Evolutionary conservation across 2,113 vertebrate species (phyloP), one percentile per base, ranked within the genome.

Genomic region (Callospermophilus lateralis): DNA sequence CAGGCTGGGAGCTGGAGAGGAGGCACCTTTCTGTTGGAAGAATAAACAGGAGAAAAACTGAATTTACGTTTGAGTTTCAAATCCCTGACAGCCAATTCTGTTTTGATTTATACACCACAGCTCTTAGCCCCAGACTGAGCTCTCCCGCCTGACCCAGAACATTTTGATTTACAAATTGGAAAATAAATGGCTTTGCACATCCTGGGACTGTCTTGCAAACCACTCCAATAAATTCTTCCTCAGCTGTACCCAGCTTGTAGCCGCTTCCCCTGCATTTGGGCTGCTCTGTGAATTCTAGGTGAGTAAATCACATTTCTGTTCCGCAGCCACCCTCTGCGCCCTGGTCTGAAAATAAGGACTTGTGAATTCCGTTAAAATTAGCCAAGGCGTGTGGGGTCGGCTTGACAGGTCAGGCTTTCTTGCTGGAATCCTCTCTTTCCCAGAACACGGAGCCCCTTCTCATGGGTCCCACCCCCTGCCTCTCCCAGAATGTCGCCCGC

Each of bases 131-230:
- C 79, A 1, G 32, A 92, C 76, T 95, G 68, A 73, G 84, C 45
- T 94, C 45, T 85, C 34, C 39, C 78, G 28, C 67, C 45, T 95
- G 93, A 84, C 81, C 80, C 94, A 90, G 80, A 68, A 88, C n/a
- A 63, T 72, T 92, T 45, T 84, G 72, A 95, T 96, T 95, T 89
- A 96, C 81, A 78, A 53, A 78, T 81, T 77, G 55, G 81, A 90
- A 94, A 96, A 94, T 92, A 88, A 93, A 94, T 95, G 91, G 39
- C 26, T 92, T 91, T 87, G 68, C 10, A 48, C 74, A 78, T 92
- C 77, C 94, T 83, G 93, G 95, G 84, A 92, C 65, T 65, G 84
- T 68, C 92, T 94, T 58, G 63, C 87, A 95, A 76, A 91, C 79
- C 74, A 72, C 79, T 70, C 55, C 74, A 93, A 84, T 93, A 93